Evolutionary conservation across 2,888 invertebrate genomes (phyloP).

Genomic region (Patella caerulea): DNA sequence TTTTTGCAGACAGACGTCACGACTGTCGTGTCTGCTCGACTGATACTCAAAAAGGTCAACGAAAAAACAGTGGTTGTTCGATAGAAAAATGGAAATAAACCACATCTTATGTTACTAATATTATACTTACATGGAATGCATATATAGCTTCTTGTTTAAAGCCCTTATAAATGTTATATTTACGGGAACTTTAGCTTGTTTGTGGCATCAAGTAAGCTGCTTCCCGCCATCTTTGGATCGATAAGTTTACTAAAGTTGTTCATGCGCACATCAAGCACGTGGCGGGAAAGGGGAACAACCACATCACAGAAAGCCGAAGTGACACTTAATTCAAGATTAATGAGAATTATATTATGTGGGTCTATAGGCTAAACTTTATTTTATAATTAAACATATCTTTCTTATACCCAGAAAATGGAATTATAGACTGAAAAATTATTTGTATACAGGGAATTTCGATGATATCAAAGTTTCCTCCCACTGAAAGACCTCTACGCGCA

Average conservation of each 20-base stretch:
- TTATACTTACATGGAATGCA: slow-evolving; percentile 25
- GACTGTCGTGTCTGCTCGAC: too few species aligned
- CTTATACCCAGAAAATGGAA: too few species aligned
- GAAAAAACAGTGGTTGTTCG: background rate
- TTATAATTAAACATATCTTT: too few species aligned
- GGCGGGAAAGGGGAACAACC: background rate
- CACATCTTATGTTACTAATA: background rate
- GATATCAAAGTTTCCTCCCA: too few species aligned
- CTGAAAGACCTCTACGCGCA: too few species aligned
- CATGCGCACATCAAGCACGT: slow-evolving; percentile 18
- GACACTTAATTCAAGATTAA: too few species aligned
- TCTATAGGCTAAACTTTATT: too few species aligned
- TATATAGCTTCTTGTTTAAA: slow-evolving; percentile 6
- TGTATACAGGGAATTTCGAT: too few species aligned
- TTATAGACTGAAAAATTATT: too few species aligned
- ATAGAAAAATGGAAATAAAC: background rate
- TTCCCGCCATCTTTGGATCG: slow-evolving; percentile 47
- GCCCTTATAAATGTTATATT: slow-evolving; percentile 8
- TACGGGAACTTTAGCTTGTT: slow-evolving; percentile 1
- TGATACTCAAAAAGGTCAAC: too few species aligned
- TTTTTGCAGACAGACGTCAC: background rate
- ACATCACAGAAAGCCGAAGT: too few species aligned
- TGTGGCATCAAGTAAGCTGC: slow-evolving; percentile 21
- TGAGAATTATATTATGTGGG: too few species aligned
- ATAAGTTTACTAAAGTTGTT: slow-evolving; percentile 16